These are phyloP conservation scores for Puma concolor DNA, from an alignment of 2,113 vertebrate genomes.

Conservation along the genomic window DNA sequence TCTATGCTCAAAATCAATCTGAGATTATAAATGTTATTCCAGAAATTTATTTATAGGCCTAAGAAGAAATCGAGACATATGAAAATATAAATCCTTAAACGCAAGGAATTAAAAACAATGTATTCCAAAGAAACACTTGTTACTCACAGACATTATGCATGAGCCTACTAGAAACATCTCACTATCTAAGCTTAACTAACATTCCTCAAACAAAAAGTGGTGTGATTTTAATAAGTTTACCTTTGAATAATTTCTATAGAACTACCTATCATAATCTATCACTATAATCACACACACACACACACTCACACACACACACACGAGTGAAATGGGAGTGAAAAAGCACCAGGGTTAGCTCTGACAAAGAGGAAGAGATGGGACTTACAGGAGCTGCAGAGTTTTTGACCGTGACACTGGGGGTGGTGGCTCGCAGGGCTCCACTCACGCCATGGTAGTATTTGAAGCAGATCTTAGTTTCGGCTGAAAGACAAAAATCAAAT, in stretches of 20 bases:
- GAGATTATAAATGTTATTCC: not conserved
- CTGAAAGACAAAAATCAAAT: constrained; percentile 83
- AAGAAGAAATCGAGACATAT: constrained; percentile 38
- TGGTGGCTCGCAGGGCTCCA: constrained; percentile 95
- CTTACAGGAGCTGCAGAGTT: constrained; percentile 92
- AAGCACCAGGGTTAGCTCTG: not conserved
- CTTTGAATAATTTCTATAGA: not conserved
- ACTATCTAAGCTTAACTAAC: not conserved
- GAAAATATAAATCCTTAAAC: constrained; percentile 39
- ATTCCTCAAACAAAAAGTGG: not conserved
- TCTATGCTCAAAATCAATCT: not conserved
- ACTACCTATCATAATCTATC: not conserved
- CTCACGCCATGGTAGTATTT: constrained; percentile 98
- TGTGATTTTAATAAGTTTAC: not conserved
- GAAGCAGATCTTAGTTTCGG: constrained; percentile 98
- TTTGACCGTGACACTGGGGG: constrained; percentile 95
- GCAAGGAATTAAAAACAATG: not conserved
- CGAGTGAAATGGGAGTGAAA: not conserved
- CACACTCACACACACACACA: not conserved
- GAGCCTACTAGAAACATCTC: not conserved
- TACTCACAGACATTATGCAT: not conserved
- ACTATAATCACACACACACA: not conserved
- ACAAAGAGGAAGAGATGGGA: constrained; percentile 1
- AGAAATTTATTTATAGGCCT: constrained; percentile 21
- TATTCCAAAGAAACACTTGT: not conserved